Evolutionary conservation across 2,797 vertebrate genomes (phyloP), one percentile per base, ranked within the genome.

Genomic region (Benthosema pterotum): DNA sequence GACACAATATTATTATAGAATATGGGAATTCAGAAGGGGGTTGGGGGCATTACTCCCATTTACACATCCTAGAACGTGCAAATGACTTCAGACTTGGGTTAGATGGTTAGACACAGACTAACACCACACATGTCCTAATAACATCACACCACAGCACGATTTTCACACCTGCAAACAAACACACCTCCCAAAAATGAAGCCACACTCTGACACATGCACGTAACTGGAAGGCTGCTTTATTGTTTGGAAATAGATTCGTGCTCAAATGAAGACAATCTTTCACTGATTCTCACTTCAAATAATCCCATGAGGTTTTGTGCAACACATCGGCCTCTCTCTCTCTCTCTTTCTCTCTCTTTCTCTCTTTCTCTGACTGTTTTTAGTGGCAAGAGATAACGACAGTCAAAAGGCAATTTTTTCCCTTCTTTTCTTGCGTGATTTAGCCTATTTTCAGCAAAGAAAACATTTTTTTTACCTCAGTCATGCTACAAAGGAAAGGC

Each of bases 191-290:
- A 87, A 80, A 87, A 91, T 13, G 80, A 90, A 87, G 88, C 22
- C 22, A 63, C 79, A 88, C 83, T 52, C 80, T 74, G 72, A 87
- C 71, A 69, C 76, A 72, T 91, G 92, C 70, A 67, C 75, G 70
- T 92, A 92, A 93, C 91, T 92, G 92, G 91, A 94, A 92, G 92
- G 92, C 91, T 93, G 92, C 91, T 93, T 93, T 93, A 93, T 93
- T 93, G 90, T 91, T 93, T 91, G 91, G 91, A 93, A 93, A 92
- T 92, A 92, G 90, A 80, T 93, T 93, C 92, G 90, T 93, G 92
- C 92, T 93, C 91, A 93, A 93, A 93, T 92, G 86, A 92, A 93
- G 87, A 92, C 91, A 94, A 90, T 93, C 89, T 90, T 92, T 93
- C 90, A 89, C 84, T 82, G 86, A 85, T 90, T 91, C 87, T 89